Evolutionary conservation across 2,113 vertebrate species (phyloP), one percentile per base, ranked within the genome.

Genomic region (Lepus americanus): DNA sequence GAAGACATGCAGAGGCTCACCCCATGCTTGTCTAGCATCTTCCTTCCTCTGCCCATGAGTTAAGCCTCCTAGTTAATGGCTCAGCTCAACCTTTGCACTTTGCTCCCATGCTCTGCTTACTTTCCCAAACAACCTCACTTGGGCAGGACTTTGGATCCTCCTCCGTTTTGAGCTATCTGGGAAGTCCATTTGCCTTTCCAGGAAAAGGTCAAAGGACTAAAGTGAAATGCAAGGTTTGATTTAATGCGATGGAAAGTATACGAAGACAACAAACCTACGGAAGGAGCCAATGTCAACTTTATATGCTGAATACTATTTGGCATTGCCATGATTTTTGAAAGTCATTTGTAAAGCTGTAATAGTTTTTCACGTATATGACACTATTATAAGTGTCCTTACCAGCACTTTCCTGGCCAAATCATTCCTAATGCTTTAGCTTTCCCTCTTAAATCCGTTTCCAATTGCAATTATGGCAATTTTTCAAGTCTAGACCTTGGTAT

Each of bases 381-480:
- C 73, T 44, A 29, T 66, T 76, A 5, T 14, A 61, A 33, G n/a
- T 80, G 44, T 77, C 51, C 94, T 76, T 64, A 81, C 77, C 63
- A 44, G 72, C 76, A 19, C 19, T 93, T 69, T 70, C 31, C 79
- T 86, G 74, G 16, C 31, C 39, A 33, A 91, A 80, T 91, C 44
- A 76, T 70, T 63, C 31, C 80, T 10, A 16, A 3, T 12, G 59
- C 12, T 63, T 51, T 76, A 84, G 77, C 23, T 70, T 93, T 61
- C 17, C 31, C 78, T 91, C 61, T 87, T 63, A 51, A 76, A 84
- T 69, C 61, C 88, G 61, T 94, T 95, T 85, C 36, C 53, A 72
- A 22, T 86, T 93, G 59, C 81, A 88, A 93, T 85, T 64, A 81
- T 81, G 83, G 22, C 83, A 22, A 74, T 76, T 67, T 31, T 96